phyloP scores from a whole-genome alignment of 2,888 invertebrate genomes.

The Belgica antarctica region DNA sequence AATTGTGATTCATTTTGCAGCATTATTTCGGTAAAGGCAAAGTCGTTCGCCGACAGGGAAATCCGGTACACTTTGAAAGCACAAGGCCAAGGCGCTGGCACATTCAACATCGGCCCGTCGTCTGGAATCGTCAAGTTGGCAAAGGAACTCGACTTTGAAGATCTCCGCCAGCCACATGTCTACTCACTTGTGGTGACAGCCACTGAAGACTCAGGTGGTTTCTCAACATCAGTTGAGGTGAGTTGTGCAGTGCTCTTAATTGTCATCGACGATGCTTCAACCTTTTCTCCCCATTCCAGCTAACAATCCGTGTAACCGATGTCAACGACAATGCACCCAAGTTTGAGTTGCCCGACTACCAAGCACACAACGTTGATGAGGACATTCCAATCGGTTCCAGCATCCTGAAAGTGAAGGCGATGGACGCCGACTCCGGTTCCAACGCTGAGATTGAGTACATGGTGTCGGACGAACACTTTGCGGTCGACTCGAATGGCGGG shows the following conservation, averaged over 20 bases:
- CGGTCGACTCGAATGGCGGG: constrained; percentile 87
- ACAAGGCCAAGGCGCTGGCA: constrained; percentile 89
- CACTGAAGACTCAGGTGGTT: constrained; percentile 96
- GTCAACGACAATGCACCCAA: constrained; percentile 97
- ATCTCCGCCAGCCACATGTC: constrained; percentile 87
- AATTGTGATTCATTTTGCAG: constrained; percentile 57
- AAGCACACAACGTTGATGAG: constrained; percentile 94
- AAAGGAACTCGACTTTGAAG: constrained; percentile 95
- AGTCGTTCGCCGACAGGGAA: constrained; percentile 94
- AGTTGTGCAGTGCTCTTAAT: background rate
- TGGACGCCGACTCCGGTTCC: constrained; percentile 90
- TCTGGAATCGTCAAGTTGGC: constrained; percentile 94
- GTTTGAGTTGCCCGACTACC: constrained; percentile 94
- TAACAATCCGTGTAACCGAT: constrained; percentile 91
- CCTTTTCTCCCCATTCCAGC: constrained; percentile 58
- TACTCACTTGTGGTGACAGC: constrained; percentile 91
- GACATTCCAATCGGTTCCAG: constrained; percentile 89
- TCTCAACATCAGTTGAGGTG: constrained; percentile 91
- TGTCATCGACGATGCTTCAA: background rate
- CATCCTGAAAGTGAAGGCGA: constrained; percentile 91
- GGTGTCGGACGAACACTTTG: constrained; percentile 89
- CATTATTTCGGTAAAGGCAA: constrained; percentile 94
- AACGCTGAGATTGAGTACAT: constrained; percentile 94
- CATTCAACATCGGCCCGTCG: constrained; percentile 91
- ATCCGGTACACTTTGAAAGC: constrained; percentile 95